Conservation (phyloP, 1,140 invertebrate species). For the Patella vulgata region DNA sequence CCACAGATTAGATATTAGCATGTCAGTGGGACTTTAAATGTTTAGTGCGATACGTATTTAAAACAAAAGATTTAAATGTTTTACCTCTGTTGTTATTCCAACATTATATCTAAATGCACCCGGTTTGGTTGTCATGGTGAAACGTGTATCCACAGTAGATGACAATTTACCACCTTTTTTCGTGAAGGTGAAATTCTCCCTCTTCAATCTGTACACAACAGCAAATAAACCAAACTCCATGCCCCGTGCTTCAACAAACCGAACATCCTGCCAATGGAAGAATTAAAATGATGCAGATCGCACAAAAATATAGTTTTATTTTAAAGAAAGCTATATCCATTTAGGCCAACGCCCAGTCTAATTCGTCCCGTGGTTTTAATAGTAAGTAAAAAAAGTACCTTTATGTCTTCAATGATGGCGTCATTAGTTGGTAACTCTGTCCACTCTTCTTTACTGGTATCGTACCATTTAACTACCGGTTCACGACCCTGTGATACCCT, state of each 20-base stretch:
- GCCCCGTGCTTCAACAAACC: slow-evolving; percentile 41
- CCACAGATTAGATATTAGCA: too few relatives aligned
- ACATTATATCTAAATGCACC: slow-evolving; percentile 34
- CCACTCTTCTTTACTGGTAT: slow-evolving; percentile 37
- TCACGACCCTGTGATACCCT: slow-evolving; percentile 42
- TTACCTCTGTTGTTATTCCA: slow-evolving; percentile 41
- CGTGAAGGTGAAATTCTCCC: slow-evolving; percentile 32
- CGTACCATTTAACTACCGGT: slow-evolving; percentile 42
- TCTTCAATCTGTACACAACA: slow-evolving; percentile 42
- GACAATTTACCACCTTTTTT: slow-evolving; percentile 45
- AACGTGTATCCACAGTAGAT: slow-evolving; percentile 45
- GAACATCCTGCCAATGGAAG: slow-evolving; percentile 40
- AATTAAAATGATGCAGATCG: too few relatives aligned
- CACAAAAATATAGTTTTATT: too few relatives aligned
- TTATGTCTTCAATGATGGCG: slow-evolving; percentile 51
- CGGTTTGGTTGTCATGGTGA: slow-evolving; percentile 38
- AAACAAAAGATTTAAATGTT: neutral
- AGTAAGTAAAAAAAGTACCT: slow-evolving; percentile 39
- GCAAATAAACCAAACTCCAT: slow-evolving; percentile 34
- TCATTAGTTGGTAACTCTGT: slow-evolving; percentile 47
- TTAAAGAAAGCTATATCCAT: too few relatives aligned
- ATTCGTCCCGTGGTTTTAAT: too few relatives aligned
- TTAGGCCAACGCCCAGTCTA: too few relatives aligned
- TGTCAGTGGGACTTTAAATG: too few relatives aligned
- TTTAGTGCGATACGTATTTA: too few relatives aligned